phyloP scores from a whole-genome alignment of 2,888 invertebrate species.

The Amphipoea oculea region DNA sequence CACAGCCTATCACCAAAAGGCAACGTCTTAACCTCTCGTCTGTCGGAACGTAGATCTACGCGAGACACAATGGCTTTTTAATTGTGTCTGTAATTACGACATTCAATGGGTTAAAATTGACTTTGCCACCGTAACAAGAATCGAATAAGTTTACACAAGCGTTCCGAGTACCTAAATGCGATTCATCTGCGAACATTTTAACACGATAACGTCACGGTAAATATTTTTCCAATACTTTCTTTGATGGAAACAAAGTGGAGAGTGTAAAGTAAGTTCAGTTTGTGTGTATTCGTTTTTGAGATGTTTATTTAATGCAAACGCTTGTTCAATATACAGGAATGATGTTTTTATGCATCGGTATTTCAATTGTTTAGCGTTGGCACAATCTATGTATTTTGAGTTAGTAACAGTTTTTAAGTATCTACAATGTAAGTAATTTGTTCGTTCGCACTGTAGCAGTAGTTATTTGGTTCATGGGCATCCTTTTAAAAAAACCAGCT shows the following conservation, averaged over 20 bases:
- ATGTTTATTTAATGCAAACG: background rate
- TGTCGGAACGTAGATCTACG: too few relatives aligned
- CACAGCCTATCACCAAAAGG: conserved; percentile 56
- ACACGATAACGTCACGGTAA: conserved; percentile 78
- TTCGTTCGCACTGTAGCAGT: background rate
- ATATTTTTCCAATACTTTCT: conserved; percentile 84
- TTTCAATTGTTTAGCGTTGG: background rate
- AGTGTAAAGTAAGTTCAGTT: conserved; percentile 42
- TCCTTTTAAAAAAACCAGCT: too few relatives aligned
- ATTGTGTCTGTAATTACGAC: too few relatives aligned
- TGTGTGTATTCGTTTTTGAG: background rate
- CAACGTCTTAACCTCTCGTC: conserved; percentile 41
- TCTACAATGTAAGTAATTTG: background rate
- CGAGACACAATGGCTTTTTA: too few relatives aligned
- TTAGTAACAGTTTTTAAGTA: background rate
- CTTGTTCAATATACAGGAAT: background rate
- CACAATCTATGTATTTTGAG: background rate
- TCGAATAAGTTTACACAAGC: conserved; percentile 68
- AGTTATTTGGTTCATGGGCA: background rate
- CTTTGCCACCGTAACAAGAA: conserved; percentile 65
- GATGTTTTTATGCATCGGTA: background rate
- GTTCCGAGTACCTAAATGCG: conserved; percentile 65
- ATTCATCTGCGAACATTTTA: conserved; percentile 72
- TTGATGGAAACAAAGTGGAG: conserved; percentile 69
- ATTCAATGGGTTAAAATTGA: conserved; percentile 56